These are phyloP conservation scores for Syrista parreyssii DNA, from an alignment of 2,888 invertebrate species.

Conservation along the genomic window DNA sequence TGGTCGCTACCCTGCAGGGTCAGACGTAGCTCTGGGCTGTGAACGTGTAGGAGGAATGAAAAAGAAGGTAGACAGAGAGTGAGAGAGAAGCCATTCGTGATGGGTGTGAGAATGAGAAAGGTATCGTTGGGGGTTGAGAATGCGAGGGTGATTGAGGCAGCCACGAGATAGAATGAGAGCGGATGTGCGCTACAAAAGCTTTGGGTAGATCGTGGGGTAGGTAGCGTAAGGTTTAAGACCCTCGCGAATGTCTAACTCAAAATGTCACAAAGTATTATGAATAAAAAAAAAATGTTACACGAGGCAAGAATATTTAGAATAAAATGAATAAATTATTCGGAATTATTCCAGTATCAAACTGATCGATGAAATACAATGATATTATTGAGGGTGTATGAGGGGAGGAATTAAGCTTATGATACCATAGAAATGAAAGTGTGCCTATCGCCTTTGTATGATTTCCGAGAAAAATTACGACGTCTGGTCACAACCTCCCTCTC, in stretches of 20 bases:
- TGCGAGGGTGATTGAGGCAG: constrained; percentile 10
- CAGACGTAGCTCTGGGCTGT: not conserved
- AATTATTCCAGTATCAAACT: not conserved
- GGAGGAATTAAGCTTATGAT: not conserved
- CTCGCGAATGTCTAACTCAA: not conserved
- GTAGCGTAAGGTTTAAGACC: not conserved
- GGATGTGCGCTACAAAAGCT: not conserved
- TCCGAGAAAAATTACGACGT: not conserved
- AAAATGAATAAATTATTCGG: not conserved
- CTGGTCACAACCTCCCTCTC: not conserved
- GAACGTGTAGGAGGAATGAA: constrained; percentile 16
- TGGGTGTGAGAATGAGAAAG: constrained; percentile 17
- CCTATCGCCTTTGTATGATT: not conserved
- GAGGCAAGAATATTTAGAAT: not conserved
- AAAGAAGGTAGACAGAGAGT: constrained; percentile 26
- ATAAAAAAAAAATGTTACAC: not conserved
- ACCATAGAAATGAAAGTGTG: not conserved
- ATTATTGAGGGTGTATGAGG: not conserved
- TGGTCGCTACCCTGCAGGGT: not conserved
- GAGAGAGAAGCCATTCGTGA: not conserved
- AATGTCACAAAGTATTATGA: not conserved
- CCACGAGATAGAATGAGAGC: not conserved
- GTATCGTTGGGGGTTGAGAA: constrained; percentile 17
- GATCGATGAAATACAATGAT: not conserved
- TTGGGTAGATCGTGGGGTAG: not conserved